Percentiles rank a stretch among this genome's conserved stretches.
phyloP scores from a whole-genome alignment of 2,797 vertebrate genomes.

The Spea hammondii region DNA sequence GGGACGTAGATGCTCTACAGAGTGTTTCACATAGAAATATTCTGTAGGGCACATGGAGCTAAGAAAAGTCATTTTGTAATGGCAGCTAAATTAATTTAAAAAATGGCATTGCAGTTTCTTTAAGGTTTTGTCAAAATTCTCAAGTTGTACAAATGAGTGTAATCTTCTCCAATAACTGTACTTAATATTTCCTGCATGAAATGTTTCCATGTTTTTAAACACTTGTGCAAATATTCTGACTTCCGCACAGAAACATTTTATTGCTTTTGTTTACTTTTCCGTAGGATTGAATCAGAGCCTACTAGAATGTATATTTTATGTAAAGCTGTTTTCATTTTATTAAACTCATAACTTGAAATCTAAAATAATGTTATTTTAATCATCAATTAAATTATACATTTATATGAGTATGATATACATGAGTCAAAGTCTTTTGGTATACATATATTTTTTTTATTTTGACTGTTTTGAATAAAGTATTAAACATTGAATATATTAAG shows the following conservation, averaged over 20 bases:
- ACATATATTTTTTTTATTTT: conserved; percentile 27
- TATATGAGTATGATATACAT: conserved; percentile 8
- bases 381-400: conserved; percentile 44
- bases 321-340: conserved; percentile 37
- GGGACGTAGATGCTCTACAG: no score
- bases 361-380: conserved; percentile 30
- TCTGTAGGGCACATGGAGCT: no score
- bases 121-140: no score
- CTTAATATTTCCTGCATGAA: conserved; percentile 31
- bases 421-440: conserved; percentile 17
- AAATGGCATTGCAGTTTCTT: no score
- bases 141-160: no score
- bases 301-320: conserved; percentile 13
- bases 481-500: conserved; percentile 3
- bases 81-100: no score
- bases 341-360: conserved; percentile 50
- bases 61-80: no score
- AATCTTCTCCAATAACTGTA: not conserved
- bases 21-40: no score
- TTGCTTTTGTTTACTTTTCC: conserved; percentile 8
- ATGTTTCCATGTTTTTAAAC: conserved; percentile 16
- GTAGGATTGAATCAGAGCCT: not conserved
- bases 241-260: conserved; percentile 31
- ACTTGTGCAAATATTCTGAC: conserved; percentile 28
- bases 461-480: conserved; percentile 11